Evolutionary conservation across 2,888 invertebrate species (phyloP), one percentile per base, ranked within the genome.

Genomic region (Platynereis dumerilii): DNA sequence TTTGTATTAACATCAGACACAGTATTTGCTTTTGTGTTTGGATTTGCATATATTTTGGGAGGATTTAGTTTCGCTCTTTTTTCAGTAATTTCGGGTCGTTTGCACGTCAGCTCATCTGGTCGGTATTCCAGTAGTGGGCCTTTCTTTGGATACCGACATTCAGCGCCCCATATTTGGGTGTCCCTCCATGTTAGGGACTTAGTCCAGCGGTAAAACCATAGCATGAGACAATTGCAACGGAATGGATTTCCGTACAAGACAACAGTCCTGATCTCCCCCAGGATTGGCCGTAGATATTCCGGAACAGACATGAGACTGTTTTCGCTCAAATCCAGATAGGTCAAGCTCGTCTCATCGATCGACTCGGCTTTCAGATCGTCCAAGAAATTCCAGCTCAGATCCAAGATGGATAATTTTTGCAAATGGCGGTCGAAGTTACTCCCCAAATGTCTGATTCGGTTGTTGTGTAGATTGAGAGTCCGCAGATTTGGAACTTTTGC

Each of bases 251-350:
- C 48, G 22, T 48, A 48, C 22, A 48, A 48, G 7, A 48, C 48
- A n/a, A 48, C n/a, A 12, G 48, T 48, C 22, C 48, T 48, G n/a
- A 48, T 48, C 22, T 20, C n/a, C n/a, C 22, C 48, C 7, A 48
- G 17, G 5, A 48, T n/a, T 22, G n/a, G 20, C 22, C n/a, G 5
- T n/a, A 22, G n/a, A n/a, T 48, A n/a, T n/a, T 48, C n/a, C n/a
- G n/a, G 48, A 5, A 48, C 17, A 5, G 22, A 5, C 22, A 20
- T 22, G 5, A 48, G 17, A 7, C 22, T 48, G 17, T 48, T 48
- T n/a, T n/a, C 48, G n/a, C 48, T 48, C n/a, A 48, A 22, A 48
- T 48, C 48, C 48, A 48, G 22, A 48, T 48, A 48, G 22, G 48
- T 48, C 17, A 48, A 22, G 17, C n/a, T 48, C 22, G 48, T 48